Base-by-base conservation (phyloP, 2,797 vertebrate genomes). In the Paguma larvata region DNA sequence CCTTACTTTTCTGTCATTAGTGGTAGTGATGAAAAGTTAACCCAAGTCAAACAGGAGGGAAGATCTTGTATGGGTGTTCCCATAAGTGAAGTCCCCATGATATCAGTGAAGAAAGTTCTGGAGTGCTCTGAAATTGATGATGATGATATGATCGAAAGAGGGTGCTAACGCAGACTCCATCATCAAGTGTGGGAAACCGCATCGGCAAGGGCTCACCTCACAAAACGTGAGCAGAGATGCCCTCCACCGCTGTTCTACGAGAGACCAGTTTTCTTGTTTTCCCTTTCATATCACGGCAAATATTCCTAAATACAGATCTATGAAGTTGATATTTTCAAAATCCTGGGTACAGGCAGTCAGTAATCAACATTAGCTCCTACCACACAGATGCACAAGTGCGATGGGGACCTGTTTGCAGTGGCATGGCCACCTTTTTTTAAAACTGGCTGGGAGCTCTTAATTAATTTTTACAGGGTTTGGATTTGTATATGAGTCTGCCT, bases 1-100 rank as follows among this genome's bases (percentile, higher is more conserved):
- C 38, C 32, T 89, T 59, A 79, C 48, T 86, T 77, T 89, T 85
- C 73, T 23, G 11, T 68, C 86, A 84, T 87, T 67, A 93, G n/a
- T 59, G 46, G 41, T 65, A 25, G 2, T 63, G 27, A 34, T 21
- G n/a, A 19, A 93, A 93, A 77, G 34, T 46, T 48, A 82, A 82
- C 32, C 21, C 0, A 38, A 38, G 23, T 16, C 32, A 53, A 78
- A 77, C 2, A n/a, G 62, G 8, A 46, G 30, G 48, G 72, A 85
- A 38, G 65, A 44, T 85, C 38, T 82, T 62, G 1, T n/a, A 38
- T 4, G 14, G 27, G 27, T 56, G 41, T 5, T 65, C 63, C 8
- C 34, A 51, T 1, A 72, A 77, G 3, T 38, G 34, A 80, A 48
- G 11, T 53, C 51, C 32, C 41, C 1, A 46, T 19, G 2, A 23